Evolutionary conservation across 2,113 vertebrate genomes (phyloP).

Genomic region (Capra hircus): DNA sequence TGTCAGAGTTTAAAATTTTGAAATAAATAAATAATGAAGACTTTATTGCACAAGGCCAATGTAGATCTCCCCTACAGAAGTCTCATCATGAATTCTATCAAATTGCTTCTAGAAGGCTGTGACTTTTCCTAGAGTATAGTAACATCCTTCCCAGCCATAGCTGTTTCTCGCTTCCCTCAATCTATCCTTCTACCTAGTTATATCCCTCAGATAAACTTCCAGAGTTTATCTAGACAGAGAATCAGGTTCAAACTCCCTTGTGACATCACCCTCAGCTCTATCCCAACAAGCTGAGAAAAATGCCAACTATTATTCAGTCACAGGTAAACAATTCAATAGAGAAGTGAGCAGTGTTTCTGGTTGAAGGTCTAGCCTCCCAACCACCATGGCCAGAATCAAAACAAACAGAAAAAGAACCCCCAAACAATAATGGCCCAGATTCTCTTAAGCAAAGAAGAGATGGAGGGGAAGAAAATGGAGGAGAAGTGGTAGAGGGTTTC

Average conservation of each 20-base stretch:
- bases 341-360: too few species aligned
- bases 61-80: too few species aligned
- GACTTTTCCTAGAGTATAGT: background rate
- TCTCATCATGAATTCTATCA: fast-evolving
- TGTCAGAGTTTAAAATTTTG: background rate
- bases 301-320: too few species aligned
- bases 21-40: background rate
- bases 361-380: background rate
- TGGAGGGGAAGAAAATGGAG: fast-evolving
- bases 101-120: background rate
- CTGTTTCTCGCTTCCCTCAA: background rate
- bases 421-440: background rate
- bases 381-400: background rate
- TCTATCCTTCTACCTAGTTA: too few species aligned
- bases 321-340: background rate
- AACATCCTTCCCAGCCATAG: too few species aligned
- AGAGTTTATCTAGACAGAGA: background rate
- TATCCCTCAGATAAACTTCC: background rate
- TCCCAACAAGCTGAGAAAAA: background rate
- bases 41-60: background rate
- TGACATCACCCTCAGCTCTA: background rate
- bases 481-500: background rate
- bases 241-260: fast-evolving
- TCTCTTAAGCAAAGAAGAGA: background rate
- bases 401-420: background rate